phyloP scores from a whole-genome alignment of 2,113 vertebrate species.

The Craseonycteris thonglongyai region DNA sequence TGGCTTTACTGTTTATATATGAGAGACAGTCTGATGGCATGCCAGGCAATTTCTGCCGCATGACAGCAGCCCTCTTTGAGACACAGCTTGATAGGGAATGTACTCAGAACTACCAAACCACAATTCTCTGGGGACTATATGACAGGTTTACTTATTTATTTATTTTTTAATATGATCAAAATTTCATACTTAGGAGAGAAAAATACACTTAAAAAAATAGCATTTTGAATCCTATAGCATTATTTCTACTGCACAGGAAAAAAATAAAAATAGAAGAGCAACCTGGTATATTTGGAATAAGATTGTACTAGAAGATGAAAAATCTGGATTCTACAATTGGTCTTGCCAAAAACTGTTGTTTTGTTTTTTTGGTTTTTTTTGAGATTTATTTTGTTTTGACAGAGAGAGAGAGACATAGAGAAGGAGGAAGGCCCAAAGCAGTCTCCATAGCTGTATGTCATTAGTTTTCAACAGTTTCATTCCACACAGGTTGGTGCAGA shows the following conservation, averaged over 20 bases:
- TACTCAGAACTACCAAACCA: background rate
- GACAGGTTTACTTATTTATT: background rate
- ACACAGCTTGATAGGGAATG: background rate
- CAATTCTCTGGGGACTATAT: background rate
- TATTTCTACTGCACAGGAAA: background rate
- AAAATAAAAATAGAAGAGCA: background rate
- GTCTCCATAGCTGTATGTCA: too few relatives aligned
- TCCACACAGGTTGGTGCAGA: too few relatives aligned
- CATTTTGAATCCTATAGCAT: background rate
- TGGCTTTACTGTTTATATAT: background rate
- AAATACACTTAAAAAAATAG: background rate
- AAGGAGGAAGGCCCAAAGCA: too few relatives aligned
- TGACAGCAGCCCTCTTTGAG: background rate
- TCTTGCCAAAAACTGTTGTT: background rate
- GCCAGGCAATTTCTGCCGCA: background rate
- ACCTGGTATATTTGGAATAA: background rate
- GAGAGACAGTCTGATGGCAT: background rate
- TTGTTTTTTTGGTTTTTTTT: too few relatives aligned
- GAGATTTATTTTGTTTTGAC: too few relatives aligned
- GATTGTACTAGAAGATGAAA: background rate
- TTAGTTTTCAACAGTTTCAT: too few relatives aligned
- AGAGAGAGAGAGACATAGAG: too few relatives aligned
- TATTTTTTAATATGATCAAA: slow-evolving; percentile 23
- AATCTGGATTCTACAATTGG: background rate
- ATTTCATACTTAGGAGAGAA: background rate